Evolutionary conservation across 2,888 invertebrate genomes (phyloP).

Genomic region (Calephelis perditalis): DNA sequence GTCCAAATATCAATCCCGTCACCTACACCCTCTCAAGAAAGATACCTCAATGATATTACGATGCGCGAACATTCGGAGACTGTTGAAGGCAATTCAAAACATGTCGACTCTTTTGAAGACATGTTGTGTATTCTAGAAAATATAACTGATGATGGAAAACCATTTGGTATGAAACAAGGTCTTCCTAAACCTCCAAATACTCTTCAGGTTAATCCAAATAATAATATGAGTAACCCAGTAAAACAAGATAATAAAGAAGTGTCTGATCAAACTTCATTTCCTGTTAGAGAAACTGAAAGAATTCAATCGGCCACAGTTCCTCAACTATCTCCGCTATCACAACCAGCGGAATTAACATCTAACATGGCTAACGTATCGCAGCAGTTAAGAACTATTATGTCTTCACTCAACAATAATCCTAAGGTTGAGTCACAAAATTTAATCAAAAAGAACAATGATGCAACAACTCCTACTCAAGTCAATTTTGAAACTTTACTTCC

Average conservation of each 20-base stretch:
- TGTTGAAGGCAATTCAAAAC: slow-evolving; percentile 73
- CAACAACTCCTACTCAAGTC: slow-evolving; percentile 65
- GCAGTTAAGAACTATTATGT: slow-evolving; percentile 81
- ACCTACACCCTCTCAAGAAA: slow-evolving; percentile 81
- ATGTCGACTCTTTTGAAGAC: slow-evolving; percentile 82
- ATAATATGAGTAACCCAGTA: slow-evolving; percentile 37
- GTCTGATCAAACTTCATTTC: slow-evolving; percentile 47
- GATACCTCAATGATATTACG: slow-evolving; percentile 80
- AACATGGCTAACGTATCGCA: slow-evolving; percentile 85
- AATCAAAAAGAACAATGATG: slow-evolving; percentile 65
- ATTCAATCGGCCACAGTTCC: slow-evolving; percentile 78
- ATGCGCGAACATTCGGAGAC: slow-evolving; percentile 77
- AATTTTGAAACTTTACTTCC: slow-evolving; percentile 72
- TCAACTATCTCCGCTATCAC: slow-evolving; percentile 84
- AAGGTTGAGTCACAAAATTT: slow-evolving; percentile 67
- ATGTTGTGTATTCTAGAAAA: slow-evolving; percentile 84
- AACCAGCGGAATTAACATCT: slow-evolving; percentile 84
- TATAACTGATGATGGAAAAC: slow-evolving; percentile 69
- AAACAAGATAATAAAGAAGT: slow-evolving; percentile 47
- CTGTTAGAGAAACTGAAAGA: slow-evolving; percentile 55
- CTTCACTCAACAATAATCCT: slow-evolving; percentile 77
- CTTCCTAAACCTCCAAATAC: slow-evolving; percentile 37
- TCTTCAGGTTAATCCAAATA: slow-evolving; percentile 25
- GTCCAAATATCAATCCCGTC: slow-evolving; percentile 83
- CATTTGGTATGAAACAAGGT: slow-evolving; percentile 49